Evolutionary conservation across 1,140 invertebrate species (phyloP).

Genomic region (Trichogramma pretiosum): DNA sequence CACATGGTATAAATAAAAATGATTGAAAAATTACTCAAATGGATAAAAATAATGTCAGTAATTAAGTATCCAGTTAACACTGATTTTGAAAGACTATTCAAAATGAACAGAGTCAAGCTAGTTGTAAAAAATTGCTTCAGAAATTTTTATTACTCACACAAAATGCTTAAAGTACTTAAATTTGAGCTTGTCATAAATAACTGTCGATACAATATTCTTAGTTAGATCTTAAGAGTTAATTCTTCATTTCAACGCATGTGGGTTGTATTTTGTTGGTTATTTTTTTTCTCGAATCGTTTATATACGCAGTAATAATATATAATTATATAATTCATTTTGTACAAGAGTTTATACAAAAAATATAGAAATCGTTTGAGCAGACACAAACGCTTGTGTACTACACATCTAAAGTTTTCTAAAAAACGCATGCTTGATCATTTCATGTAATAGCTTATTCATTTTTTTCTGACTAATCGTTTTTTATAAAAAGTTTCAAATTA

Average conservation of each 20-base stretch:
- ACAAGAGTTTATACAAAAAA: conserved; percentile 22
- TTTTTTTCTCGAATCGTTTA: conserved; percentile 12
- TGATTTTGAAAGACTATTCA: conserved; percentile 3
- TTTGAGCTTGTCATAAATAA: not conserved
- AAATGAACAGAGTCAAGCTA: conserved; percentile 13
- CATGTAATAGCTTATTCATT: conserved; percentile 7
- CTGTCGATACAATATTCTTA: conserved; percentile 1
- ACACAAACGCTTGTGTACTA: conserved; percentile 3
- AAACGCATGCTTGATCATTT: conserved; percentile 19
- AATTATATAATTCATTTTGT: conserved; percentile 21
- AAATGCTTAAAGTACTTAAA: conserved; percentile 8
- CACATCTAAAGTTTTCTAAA: conserved; percentile 11
- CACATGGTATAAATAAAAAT: not conserved
- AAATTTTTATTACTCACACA: conserved; percentile 20
- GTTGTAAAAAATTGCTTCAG: conserved; percentile 15
- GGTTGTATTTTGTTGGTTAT: not conserved
- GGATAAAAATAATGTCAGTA: conserved; percentile 8
- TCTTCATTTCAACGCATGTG: not conserved
- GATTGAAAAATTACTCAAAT: conserved; percentile 6
- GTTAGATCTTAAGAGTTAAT: conserved; percentile 3
- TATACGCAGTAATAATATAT: conserved; percentile 18
- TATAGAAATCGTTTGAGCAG: conserved; percentile 16
- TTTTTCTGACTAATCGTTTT: conserved; percentile 12
- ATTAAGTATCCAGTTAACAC: conserved; percentile 2
- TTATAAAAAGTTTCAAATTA: conserved; percentile 23